A percentile compares a stretch with the other conserved stretches of the same genome.
These are phyloP conservation scores for Cygnus buccinator DNA, from an alignment of 2,113 vertebrate species.

Conservation along the genomic window DNA sequence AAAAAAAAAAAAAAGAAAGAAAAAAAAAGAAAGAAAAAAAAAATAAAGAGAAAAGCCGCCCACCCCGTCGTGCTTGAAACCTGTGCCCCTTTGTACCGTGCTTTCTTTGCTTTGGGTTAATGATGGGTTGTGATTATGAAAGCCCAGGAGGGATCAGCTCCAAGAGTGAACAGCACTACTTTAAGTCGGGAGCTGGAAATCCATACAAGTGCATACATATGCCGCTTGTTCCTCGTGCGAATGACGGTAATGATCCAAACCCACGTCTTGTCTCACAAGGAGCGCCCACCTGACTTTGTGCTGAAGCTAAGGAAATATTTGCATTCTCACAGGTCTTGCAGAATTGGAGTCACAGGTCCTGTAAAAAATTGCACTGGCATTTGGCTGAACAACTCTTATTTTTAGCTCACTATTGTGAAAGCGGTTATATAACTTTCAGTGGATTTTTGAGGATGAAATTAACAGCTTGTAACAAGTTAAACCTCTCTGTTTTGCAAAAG, in stretches of 20 bases:
- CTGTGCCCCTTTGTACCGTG: slow-evolving; percentile 45
- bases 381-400: slow-evolving; percentile 41
- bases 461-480: slow-evolving; percentile 26
- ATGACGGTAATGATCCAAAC: neutral
- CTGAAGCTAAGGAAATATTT: neutral
- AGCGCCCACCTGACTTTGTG: neutral
- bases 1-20: too few relatives aligned
- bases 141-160: neutral
- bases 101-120: slow-evolving; percentile 30
- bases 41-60: too few relatives aligned
- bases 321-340: slow-evolving; percentile 8
- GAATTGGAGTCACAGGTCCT: slow-evolving; percentile 40
- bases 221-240: neutral
- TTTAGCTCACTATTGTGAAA: slow-evolving; percentile 63
- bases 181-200: neutral
- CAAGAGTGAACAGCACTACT: neutral
- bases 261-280: neutral
- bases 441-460: slow-evolving; percentile 61
- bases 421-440: slow-evolving; percentile 63
- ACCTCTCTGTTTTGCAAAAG: neutral
- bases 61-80: neutral
- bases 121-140: slow-evolving; percentile 43
- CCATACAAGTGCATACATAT: neutral
- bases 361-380: slow-evolving; percentile 31
- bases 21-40: too few relatives aligned